Evolutionary conservation across 2,113 vertebrate genomes (phyloP).

Genomic region (Mobula hypostoma): DNA sequence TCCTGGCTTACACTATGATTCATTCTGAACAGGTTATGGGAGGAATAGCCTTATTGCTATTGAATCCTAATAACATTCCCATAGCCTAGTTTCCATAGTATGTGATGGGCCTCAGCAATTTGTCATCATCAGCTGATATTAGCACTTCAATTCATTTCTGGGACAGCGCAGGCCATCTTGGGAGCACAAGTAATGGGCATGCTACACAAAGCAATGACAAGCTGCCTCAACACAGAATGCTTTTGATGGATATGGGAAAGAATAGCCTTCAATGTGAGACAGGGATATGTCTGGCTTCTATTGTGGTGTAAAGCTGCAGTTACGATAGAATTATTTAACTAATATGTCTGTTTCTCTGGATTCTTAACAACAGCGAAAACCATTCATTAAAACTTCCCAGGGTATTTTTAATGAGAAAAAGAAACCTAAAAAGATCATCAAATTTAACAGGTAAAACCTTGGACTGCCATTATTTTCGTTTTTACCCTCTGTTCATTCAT

Average conservation of each 20-base stretch:
- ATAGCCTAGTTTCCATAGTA: background rate
- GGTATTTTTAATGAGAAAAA: background rate
- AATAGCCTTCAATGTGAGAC: constrained; percentile 18
- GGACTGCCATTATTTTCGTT: background rate
- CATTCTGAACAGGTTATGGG: background rate
- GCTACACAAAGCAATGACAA: constrained; percentile 25
- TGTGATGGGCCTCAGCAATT: constrained; percentile 11
- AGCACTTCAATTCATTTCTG: constrained; percentile 31
- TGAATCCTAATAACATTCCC: too few species aligned
- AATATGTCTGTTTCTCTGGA: background rate
- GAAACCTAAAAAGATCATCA: background rate
- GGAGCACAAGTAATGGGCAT: constrained; percentile 10
- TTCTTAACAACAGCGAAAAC: background rate
- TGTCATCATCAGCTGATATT: constrained; percentile 35
- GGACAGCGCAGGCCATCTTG: constrained; percentile 20
- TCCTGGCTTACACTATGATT: background rate
- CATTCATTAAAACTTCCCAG: background rate
- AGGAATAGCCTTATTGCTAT: background rate
- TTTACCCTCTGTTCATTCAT: background rate
- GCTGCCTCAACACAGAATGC: constrained; percentile 25
- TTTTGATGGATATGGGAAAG: constrained; percentile 30
- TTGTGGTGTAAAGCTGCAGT: background rate
- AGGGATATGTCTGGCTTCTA: background rate
- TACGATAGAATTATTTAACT: background rate
- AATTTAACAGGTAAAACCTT: background rate